phyloP scores from a whole-genome alignment of 1,140 invertebrate genomes.

The Drosophila suzukii region DNA sequence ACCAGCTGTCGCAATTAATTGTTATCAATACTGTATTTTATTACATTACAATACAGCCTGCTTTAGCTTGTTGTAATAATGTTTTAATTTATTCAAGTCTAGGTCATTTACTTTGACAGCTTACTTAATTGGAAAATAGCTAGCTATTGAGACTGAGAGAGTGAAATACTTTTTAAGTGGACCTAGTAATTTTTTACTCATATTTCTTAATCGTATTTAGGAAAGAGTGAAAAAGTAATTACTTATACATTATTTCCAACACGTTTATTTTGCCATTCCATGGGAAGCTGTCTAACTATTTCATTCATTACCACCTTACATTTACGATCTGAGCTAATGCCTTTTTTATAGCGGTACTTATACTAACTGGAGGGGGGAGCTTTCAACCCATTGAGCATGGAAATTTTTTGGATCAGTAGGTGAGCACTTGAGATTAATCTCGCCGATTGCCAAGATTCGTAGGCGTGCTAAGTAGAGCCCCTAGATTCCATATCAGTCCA shows the following conservation, averaged over 20 bases:
- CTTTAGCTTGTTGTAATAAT: background rate
- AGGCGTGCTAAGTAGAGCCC: slow-evolving; percentile 5
- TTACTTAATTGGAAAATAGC: too few species aligned
- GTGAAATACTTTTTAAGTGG: too few species aligned
- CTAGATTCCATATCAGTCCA: slow-evolving; percentile 9
- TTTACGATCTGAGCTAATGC: slow-evolving; percentile 7
- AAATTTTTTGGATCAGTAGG: slow-evolving; percentile 12
- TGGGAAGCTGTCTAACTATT: slow-evolving; percentile 9
- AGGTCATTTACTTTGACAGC: too few species aligned
- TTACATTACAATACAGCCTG: background rate
- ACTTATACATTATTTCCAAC: background rate
- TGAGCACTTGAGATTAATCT: slow-evolving; percentile 13
- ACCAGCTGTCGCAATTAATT: background rate
- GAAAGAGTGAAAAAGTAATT: background rate
- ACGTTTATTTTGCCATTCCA: background rate
- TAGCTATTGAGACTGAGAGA: too few species aligned
- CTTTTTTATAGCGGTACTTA: background rate
- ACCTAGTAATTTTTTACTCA: too few species aligned
- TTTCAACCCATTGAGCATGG: background rate
- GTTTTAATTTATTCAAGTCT: background rate
- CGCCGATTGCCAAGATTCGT: slow-evolving; percentile 4
- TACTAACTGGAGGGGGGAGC: background rate
- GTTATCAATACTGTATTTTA: background rate
- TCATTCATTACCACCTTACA: background rate
- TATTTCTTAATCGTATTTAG: too few species aligned